phyloP scores from a whole-genome alignment of 2,113 vertebrate genomes.

The Anhinga rufa region DNA sequence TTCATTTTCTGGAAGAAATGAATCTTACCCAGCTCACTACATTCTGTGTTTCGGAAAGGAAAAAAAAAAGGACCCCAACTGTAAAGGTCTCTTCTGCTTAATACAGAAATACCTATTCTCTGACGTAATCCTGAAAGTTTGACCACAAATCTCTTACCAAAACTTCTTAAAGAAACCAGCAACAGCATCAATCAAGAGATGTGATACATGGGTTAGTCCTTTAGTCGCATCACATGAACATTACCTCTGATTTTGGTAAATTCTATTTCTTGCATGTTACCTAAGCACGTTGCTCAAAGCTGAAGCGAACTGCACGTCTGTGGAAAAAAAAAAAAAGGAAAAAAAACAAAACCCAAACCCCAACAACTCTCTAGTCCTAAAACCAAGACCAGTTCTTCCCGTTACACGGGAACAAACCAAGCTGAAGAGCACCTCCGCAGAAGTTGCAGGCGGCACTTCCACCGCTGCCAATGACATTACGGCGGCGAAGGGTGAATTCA shows the following conservation, averaged over 20 bases:
- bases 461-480: not conserved
- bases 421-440: not conserved
- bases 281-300: not conserved
- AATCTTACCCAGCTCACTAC: not conserved
- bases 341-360: no score
- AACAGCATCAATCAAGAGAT: not conserved
- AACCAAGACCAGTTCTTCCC: not conserved
- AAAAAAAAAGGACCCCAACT: not conserved
- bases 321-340: not conserved
- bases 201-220: not conserved
- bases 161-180: not conserved
- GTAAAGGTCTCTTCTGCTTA: not conserved
- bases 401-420: not conserved
- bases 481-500: not conserved
- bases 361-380: not conserved
- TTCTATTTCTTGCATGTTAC: not conserved
- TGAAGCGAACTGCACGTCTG: not conserved
- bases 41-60: not conserved
- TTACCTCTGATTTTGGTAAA: not conserved
- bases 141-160: not conserved
- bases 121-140: not conserved
- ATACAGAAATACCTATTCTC: not conserved
- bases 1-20: not conserved
- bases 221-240: fast-evolving
- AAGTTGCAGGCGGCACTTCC: not conserved